Base-by-base conservation (phyloP, 2,113 vertebrate species). In the Bufo bufo region DNA sequence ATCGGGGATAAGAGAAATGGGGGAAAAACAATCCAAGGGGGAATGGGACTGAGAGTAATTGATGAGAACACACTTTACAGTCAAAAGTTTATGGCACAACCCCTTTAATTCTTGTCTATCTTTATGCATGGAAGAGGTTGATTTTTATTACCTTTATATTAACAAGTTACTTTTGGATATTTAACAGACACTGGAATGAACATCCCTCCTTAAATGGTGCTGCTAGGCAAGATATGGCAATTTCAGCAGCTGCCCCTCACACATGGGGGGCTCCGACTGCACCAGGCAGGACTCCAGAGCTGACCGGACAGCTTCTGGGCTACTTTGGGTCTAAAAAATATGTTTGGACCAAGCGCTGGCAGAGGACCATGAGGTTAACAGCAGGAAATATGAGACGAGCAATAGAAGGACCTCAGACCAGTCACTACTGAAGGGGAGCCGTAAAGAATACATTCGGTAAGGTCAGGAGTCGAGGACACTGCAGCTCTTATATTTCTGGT, bases 161-260 rank as follows among this genome's bases (percentile, higher is more conserved):
- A 50, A 54, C 19, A 50, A 78, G 50, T 50, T 50, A 54, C 49
- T 78, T 50, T 54, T 50, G 49, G 75, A 52, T 23, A n/a, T 78
- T 17, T 54, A 54, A 78, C 49, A 78, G 75, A 78, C 49, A n/a
- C 75, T 78, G 50, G 75, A 78, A 54, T 78, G 23, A 78, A 77
- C 19, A 78, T 12, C 20, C 75, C 20, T 20, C 54, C 54, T 78
- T 54, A 52, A 77, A 52, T 12, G 49, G 19, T n/a, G 16, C 45
- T 23, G 50, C 19, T 20, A 14, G 20, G 20, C 10, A 78, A 19
- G 1, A 78, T 52, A 52, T 11, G 47, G 49, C 47, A 54, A 78
- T 23, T 54, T 23, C 49, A 23, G 75, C 47, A 74, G 19, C 12
- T 47, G 45, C 47, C 4, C 1, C 4, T 43, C 17, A 17, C 4